These are phyloP conservation scores for Pseudococcus viburni DNA, from an alignment of 2,888 invertebrate species.

Conservation along the genomic window DNA sequence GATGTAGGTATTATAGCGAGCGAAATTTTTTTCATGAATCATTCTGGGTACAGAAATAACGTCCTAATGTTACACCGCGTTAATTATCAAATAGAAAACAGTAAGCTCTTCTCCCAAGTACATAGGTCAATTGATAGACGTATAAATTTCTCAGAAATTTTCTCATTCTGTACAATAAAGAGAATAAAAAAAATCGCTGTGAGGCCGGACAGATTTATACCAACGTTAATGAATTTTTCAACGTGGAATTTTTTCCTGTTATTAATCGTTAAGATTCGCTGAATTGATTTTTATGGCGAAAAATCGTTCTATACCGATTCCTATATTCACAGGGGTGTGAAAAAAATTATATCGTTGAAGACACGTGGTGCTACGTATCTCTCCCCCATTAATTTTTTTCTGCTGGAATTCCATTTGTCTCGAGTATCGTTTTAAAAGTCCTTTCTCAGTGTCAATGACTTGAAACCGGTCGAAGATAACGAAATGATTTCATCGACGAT, in stretches of 20 bases:
- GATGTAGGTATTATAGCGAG: neutral
- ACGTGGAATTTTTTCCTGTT: neutral
- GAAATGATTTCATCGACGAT: too few species aligned
- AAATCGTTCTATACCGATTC: too few species aligned
- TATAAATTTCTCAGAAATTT: neutral
- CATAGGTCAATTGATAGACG: constrained; percentile 4
- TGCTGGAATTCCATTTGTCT: too few species aligned
- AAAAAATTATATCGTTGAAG: too few species aligned
- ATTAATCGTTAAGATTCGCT: neutral
- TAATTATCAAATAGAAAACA: constrained; percentile 5
- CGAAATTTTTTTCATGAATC: neutral
- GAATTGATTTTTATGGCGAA: neutral
- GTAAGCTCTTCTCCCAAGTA: neutral
- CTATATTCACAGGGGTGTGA: too few species aligned
- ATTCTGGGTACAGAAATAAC: neutral
- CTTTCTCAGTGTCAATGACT: too few species aligned
- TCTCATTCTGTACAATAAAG: neutral
- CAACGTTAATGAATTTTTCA: neutral
- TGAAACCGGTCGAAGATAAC: too few species aligned
- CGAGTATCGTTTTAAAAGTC: too few species aligned
- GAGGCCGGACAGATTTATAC: neutral
- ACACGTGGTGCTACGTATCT: too few species aligned
- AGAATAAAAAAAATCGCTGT: neutral
- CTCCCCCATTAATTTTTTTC: too few species aligned
- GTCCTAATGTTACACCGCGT: neutral